Conservation (phyloP, 2,888 invertebrate genomes). For the Dysmachus trigonus region DNA sequence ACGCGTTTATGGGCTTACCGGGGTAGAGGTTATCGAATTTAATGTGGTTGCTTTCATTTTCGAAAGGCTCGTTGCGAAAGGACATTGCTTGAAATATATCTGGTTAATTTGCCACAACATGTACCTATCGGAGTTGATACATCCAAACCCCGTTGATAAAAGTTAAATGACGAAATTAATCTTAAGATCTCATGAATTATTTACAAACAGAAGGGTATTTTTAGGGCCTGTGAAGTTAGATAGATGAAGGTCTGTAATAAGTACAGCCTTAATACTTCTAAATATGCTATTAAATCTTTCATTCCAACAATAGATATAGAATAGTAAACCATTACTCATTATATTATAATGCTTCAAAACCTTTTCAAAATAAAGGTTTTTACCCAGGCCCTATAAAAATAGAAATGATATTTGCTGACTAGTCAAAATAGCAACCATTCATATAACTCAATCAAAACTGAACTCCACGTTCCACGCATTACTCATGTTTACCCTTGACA, state of each 20-base stretch:
- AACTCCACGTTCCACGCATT: not conserved
- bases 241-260: not conserved
- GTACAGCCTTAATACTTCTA: not conserved
- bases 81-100: not conserved
- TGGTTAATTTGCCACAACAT: not conserved
- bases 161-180: not conserved
- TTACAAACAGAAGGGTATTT: not conserved
- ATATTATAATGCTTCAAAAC: not conserved
- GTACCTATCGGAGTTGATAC: not conserved
- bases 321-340: not conserved
- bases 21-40: not conserved
- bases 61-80: not conserved
- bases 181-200: not conserved
- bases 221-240: not conserved
- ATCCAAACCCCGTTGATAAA: not conserved
- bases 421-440: not conserved
- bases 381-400: not conserved
- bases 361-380: not conserved
- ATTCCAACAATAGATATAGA: not conserved
- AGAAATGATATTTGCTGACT: not conserved
- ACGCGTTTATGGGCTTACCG: not conserved
- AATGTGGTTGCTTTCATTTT: not conserved
- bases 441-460: not conserved
- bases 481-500: not conserved
- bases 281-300: not conserved